Conservation (phyloP, 2,888 invertebrate species). For the Aphrophora alni region DNA sequence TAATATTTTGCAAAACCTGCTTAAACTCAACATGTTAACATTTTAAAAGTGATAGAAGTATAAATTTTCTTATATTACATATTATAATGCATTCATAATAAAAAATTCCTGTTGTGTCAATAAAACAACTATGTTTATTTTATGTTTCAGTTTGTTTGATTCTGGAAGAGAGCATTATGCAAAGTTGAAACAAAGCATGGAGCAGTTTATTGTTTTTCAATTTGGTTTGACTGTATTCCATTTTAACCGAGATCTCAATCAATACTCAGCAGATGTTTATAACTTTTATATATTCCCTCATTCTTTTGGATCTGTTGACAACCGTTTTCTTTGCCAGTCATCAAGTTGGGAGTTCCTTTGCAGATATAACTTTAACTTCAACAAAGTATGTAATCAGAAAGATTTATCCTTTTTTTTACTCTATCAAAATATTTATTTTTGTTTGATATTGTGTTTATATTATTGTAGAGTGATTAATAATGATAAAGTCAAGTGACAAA, state of each 20-base stretch:
- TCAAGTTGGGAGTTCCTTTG: conserved; percentile 69
- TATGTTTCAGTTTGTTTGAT: conserved; percentile 66
- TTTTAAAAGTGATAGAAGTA: too few species aligned
- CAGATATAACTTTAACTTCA: conserved; percentile 72
- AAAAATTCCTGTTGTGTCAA: too few species aligned
- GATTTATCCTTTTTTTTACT: too few species aligned
- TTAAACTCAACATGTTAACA: too few species aligned
- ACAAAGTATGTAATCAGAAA: conserved; percentile 74
- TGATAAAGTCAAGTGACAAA: too few species aligned
- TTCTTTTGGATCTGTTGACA: conserved; percentile 66
- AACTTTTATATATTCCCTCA: conserved; percentile 74
- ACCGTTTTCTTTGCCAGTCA: conserved; percentile 67
- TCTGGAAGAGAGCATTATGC: conserved; percentile 61
- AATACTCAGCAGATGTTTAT: conserved; percentile 66
- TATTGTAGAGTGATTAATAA: too few species aligned
- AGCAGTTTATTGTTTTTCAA: conserved; percentile 68
- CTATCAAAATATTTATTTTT: too few species aligned
- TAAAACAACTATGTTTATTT: too few species aligned
- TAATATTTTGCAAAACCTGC: too few species aligned
- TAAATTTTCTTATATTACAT: too few species aligned
- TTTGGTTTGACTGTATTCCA: conserved; percentile 72
- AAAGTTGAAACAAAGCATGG: conserved; percentile 60
- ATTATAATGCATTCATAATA: too few species aligned
- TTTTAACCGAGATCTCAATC: conserved; percentile 64
- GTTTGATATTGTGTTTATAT: too few species aligned